Evolutionary conservation across 2,113 vertebrate species (phyloP).

Genomic region (Pangasianodon gigas): DNA sequence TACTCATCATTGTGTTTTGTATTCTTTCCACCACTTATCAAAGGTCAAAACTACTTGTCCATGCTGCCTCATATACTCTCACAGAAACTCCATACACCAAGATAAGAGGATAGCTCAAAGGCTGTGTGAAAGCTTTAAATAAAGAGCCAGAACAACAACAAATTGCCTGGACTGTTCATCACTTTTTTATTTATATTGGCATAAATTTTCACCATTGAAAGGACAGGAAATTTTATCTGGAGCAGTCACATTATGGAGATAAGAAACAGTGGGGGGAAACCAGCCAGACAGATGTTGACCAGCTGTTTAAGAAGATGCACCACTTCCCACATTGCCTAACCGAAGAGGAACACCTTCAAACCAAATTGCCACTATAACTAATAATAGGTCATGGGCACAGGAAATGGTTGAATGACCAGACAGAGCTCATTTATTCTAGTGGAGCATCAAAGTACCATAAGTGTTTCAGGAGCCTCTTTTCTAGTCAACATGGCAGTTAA

Average conservation of each 20-base stretch:
- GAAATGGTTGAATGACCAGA: neutral
- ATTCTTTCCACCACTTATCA: neutral
- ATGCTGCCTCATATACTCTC: neutral
- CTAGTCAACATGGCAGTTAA: constrained; percentile 39
- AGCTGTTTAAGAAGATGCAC: constrained; percentile 21
- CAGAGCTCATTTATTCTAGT: neutral
- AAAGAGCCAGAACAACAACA: neutral
- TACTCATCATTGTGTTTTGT: neutral
- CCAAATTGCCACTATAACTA: neutral
- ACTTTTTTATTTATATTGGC: neutral
- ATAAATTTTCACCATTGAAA: neutral
- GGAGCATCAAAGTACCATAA: neutral
- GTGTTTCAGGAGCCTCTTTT: neutral
- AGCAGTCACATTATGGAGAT: neutral
- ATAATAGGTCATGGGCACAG: neutral
- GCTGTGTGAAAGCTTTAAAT: neutral
- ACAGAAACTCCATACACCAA: too few relatives aligned
- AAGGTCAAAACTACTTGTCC: constrained; percentile 42
- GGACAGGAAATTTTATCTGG: neutral
- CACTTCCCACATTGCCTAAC: neutral
- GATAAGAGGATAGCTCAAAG: neutral
- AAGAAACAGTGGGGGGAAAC: neutral
- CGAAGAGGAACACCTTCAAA: neutral
- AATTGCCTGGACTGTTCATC: neutral
- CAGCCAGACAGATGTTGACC: constrained; percentile 27